Conservation (phyloP, 1,140 invertebrate species). For the Asbolus verrucosus region DNA sequence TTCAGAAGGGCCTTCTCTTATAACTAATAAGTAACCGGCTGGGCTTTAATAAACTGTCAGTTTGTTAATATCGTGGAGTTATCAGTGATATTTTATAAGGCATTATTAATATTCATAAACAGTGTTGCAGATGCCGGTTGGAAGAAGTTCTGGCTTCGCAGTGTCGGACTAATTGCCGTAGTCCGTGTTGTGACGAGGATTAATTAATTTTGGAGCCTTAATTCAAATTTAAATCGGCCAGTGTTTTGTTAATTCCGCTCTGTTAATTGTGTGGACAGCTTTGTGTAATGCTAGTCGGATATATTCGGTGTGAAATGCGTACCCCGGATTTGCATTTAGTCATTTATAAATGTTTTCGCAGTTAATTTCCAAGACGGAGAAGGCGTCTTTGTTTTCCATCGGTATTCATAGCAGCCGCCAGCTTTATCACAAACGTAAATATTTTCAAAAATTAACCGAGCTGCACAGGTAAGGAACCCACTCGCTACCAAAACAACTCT, state of each 20-base stretch:
- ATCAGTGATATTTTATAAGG: conserved; percentile 44
- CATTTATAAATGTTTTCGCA: conserved; percentile 54
- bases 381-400: conserved; percentile 16
- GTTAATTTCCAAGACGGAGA: conserved; percentile 46
- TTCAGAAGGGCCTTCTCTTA: conserved; percentile 3
- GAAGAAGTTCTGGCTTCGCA: conserved; percentile 49
- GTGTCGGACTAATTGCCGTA: conserved; percentile 62
- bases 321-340: conserved; percentile 51
- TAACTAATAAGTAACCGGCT: conserved; percentile 7
- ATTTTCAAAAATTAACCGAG: conserved; percentile 21
- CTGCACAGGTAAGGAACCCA: no score
- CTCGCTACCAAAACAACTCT: not conserved
- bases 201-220: conserved; percentile 64
- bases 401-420: not conserved
- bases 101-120: conserved; percentile 48
- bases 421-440: conserved; percentile 24
- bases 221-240: conserved; percentile 64
- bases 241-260: conserved; percentile 64
- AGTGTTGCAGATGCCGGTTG: conserved; percentile 41
- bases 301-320: conserved; percentile 51
- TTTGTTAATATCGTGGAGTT: conserved; percentile 42
- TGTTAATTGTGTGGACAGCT: conserved; percentile 64
- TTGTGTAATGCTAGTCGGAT: conserved; percentile 53
- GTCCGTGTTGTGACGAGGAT: conserved; percentile 63
- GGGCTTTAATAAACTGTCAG: conserved; percentile 40